Percentiles rank a stretch among this genome's conserved stretches.
These are phyloP conservation scores for Hemitrygon akajei DNA, from an alignment of 2,797 vertebrate genomes.

Conservation along the genomic window DNA sequence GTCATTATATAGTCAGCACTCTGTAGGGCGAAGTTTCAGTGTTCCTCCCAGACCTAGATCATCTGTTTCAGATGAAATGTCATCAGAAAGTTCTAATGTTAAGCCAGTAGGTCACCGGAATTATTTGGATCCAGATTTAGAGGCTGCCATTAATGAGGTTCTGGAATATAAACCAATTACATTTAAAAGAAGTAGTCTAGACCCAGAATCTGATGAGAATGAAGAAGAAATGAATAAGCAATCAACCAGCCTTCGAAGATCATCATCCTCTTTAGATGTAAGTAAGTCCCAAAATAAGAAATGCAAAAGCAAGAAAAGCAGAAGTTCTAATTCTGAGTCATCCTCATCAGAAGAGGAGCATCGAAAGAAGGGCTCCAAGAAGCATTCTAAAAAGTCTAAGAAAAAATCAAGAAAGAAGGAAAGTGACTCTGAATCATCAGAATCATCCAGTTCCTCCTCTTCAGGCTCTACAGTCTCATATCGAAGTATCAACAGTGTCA, in stretches of 20 bases:
- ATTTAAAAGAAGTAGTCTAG: conserved; percentile 71
- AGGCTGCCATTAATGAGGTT: conserved; percentile 89
- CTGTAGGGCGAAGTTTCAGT: conserved; percentile 74
- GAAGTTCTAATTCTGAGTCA: conserved; percentile 58
- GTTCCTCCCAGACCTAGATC: conserved; percentile 71
- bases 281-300: conserved; percentile 52
- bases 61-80: conserved; percentile 47
- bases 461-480: conserved; percentile 77
- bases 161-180: conserved; percentile 78
- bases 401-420: conserved; percentile 66
- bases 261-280: conserved; percentile 73
- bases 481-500: conserved; percentile 78
- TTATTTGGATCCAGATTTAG: conserved; percentile 86
- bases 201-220: conserved; percentile 66
- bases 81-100: conserved; percentile 48
- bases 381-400: conserved; percentile 72
- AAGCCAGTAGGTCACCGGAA: conserved; percentile 67
- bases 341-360: conserved; percentile 57
- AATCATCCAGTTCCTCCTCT: conserved; percentile 67
- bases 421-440: conserved; percentile 56
- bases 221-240: conserved; percentile 43
- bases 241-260: conserved; percentile 63
- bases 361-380: conserved; percentile 64
- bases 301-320: conserved; percentile 60
- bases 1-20: conserved; percentile 66